phyloP scores from a whole-genome alignment of 2,888 invertebrate genomes.

The Diarsia mendica region DNA sequence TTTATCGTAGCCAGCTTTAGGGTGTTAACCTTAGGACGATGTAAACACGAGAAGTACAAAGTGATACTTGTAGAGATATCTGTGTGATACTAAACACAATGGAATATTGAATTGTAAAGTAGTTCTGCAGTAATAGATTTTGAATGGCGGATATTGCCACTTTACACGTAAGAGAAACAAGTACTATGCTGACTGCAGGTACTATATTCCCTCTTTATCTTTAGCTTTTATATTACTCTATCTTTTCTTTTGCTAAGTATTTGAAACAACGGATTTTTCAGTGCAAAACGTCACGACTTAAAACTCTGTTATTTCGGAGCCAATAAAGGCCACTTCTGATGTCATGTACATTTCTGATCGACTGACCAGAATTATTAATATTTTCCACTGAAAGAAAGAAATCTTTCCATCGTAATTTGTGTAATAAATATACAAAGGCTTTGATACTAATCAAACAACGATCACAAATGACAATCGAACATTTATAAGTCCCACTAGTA shows the following conservation, averaged over 20 bases:
- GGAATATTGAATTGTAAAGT: constrained; percentile 46
- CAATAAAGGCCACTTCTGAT: neutral
- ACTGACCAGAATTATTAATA: neutral
- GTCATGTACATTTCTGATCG: neutral
- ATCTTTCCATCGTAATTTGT: neutral
- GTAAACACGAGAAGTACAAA: constrained; percentile 40
- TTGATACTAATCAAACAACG: too few species aligned
- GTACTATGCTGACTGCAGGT: neutral
- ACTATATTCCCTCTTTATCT: neutral
- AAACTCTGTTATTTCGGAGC: constrained; percentile 24
- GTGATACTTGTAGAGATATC: constrained; percentile 32
- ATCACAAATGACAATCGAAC: too few species aligned
- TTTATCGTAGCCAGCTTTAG: constrained; percentile 50
- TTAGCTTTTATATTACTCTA: too few species aligned
- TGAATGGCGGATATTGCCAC: constrained; percentile 3
- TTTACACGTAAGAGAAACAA: neutral
- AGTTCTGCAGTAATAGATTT: constrained; percentile 20
- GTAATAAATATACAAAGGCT: neutral
- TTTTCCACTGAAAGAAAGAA: neutral
- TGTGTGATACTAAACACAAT: constrained; percentile 44
- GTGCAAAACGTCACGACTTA: constrained; percentile 17
- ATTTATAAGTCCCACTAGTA: neutral
- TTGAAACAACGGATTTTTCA: neutral
- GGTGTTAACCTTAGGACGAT: constrained; percentile 49
- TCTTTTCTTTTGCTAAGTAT: neutral